These are phyloP conservation scores for Nebria ingens DNA, from an alignment of 1,140 invertebrate genomes.

Conservation along the genomic window DNA sequence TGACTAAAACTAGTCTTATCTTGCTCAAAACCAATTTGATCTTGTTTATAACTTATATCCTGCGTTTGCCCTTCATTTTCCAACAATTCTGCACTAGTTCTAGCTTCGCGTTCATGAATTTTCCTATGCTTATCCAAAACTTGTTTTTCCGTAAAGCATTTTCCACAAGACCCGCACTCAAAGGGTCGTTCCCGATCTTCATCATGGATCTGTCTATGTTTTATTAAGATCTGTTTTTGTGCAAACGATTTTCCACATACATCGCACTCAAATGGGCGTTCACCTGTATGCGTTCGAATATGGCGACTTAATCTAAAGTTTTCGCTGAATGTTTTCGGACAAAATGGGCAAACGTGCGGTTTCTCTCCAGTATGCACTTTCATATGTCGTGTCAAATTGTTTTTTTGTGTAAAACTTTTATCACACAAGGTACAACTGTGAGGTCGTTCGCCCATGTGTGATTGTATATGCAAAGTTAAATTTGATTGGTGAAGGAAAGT, in stretches of 20 bases:
- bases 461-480: background rate
- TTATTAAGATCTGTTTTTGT: background rate
- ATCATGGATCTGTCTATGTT: background rate
- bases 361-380: constrained; percentile 28
- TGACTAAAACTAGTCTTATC: no score
- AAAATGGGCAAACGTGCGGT: constrained; percentile 30
- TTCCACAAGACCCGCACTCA: background rate
- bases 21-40: no score
- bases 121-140: background rate
- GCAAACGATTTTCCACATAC: background rate
- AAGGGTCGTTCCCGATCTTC: no score
- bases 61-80: no score
- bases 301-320: constrained; percentile 28
- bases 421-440: background rate
- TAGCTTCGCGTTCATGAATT: no score
- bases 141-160: background rate
- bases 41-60: no score
- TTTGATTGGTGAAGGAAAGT: background rate
- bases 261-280: background rate
- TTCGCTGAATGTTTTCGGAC: constrained; percentile 30
- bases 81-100: no score
- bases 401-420: background rate
- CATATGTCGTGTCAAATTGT: constrained; percentile 21
- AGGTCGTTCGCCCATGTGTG: background rate
- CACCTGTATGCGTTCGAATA: background rate